Evolutionary conservation across 2,888 invertebrate genomes (phyloP).

Genomic region (Drosophila mettleri): DNA sequence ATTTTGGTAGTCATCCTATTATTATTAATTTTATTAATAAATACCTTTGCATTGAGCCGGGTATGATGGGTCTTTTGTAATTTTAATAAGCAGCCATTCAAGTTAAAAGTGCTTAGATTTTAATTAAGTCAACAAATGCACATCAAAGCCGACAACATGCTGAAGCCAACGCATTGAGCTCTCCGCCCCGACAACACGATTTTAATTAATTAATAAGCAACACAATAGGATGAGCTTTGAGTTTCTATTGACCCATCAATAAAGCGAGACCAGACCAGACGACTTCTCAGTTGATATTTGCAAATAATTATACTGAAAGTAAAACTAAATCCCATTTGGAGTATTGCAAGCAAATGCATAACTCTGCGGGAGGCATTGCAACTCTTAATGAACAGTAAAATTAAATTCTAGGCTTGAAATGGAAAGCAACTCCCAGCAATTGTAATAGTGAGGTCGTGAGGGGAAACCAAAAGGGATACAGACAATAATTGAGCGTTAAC

Average conservation of each 20-base stretch:
- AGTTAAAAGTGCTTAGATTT: conserved; percentile 72
- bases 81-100: conserved; percentile 67
- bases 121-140: conserved; percentile 65
- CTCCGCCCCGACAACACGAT: conserved; percentile 37
- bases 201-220: conserved; percentile 55
- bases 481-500: conserved; percentile 13
- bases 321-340: neutral
- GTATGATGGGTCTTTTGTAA: conserved; percentile 43
- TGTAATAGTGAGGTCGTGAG: neutral
- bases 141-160: conserved; percentile 56
- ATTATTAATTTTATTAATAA: conserved; percentile 61
- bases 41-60: conserved; percentile 64
- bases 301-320: neutral
- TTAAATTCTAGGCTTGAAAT: neutral
- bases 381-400: neutral
- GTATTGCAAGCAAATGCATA: neutral
- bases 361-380: neutral
- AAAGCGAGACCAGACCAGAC: conserved; percentile 4
- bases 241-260: conserved; percentile 14
- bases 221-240: conserved; percentile 5
- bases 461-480: neutral
- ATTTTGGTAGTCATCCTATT: conserved; percentile 31
- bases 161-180: neutral
- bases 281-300: neutral
- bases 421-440: neutral